Evolutionary conservation across 2,797 vertebrate genomes (phyloP).

Genomic region (Sebastes diaconus): DNA sequence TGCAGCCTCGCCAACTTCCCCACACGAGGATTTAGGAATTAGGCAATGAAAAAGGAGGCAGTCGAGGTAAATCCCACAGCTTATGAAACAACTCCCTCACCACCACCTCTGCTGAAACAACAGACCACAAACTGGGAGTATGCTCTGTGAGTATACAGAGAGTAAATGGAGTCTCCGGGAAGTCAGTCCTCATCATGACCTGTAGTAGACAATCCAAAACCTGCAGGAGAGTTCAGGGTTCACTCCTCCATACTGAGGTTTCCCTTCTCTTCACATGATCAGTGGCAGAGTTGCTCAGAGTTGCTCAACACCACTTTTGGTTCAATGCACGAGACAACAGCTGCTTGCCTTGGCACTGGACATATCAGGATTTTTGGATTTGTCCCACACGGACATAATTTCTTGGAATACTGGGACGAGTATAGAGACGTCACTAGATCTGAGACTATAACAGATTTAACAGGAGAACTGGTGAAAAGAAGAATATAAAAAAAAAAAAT

Average conservation of each 20-base stretch:
- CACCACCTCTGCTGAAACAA: neutral
- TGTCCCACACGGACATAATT: too few species aligned
- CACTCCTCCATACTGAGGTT: neutral
- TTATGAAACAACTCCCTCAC: neutral
- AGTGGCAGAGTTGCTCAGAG: too few species aligned
- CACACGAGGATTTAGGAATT: slow-evolving; percentile 34
- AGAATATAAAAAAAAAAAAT: too few species aligned
- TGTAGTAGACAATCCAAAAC: neutral
- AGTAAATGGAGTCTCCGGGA: neutral
- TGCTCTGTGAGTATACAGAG: neutral
- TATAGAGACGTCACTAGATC: too few species aligned
- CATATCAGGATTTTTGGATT: too few species aligned
- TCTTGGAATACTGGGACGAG: too few species aligned
- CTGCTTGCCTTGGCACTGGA: too few species aligned
- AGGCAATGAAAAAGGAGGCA: slow-evolving; percentile 11
- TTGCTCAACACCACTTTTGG: too few species aligned
- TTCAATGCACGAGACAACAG: too few species aligned
- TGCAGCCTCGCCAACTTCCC: slow-evolving; percentile 31
- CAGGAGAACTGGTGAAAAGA: too few species aligned
- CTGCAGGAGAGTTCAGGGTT: neutral
- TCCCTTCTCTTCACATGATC: too few species aligned
- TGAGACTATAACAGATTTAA: too few species aligned
- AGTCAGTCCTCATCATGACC: neutral
- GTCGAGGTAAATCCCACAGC: neutral
- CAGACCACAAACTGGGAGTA: neutral